Percentiles rank a stretch among this genome's conserved stretches.
These are phyloP conservation scores for Pseudomugil gertrudae DNA, from an alignment of 2,797 vertebrate species.

Conservation along the genomic window DNA sequence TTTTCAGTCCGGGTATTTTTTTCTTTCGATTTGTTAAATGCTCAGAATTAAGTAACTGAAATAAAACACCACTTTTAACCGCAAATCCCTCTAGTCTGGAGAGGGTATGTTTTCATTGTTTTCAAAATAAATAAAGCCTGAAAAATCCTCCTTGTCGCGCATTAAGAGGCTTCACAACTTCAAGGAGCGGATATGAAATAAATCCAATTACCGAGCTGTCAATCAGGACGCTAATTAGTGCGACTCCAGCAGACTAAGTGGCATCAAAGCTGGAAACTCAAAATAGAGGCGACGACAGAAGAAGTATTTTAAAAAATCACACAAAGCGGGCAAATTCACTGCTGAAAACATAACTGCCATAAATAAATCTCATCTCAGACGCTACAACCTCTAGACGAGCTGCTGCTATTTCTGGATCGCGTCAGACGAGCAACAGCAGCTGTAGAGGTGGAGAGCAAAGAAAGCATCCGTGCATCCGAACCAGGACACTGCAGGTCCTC, in stretches of 20 bases:
- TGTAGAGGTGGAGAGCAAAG: not conserved
- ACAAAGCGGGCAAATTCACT: constrained; percentile 21
- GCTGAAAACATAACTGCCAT: constrained; percentile 35
- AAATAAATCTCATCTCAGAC: constrained; percentile 52
- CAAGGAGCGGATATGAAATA: constrained; percentile 77
- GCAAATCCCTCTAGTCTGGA: constrained; percentile 15
- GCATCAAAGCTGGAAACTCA: constrained; percentile 58
- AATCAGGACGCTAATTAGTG: constrained; percentile 72
- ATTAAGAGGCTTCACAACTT: constrained; percentile 72
- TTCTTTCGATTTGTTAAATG: constrained; percentile 8
- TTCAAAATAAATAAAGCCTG: constrained; percentile 38
- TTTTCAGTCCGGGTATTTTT: not conserved
- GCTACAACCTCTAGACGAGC: constrained; percentile 52
- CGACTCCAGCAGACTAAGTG: constrained; percentile 61
- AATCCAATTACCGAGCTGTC: constrained; percentile 78
- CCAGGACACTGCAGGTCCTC: constrained; percentile 36
- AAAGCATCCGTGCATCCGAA: constrained; percentile 51
- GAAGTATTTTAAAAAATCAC: not conserved
- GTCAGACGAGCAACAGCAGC: constrained; percentile 43
- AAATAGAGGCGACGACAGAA: constrained; percentile 35
- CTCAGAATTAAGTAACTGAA: constrained; percentile 24
- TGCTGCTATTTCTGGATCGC: constrained; percentile 65
- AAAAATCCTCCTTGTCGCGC: constrained; percentile 40
- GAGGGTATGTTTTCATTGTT: constrained; percentile 26
- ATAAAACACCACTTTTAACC: not conserved